phyloP scores from a whole-genome alignment of 2,113 vertebrate genomes.

The Boulengeromyrus knoepffleri region DNA sequence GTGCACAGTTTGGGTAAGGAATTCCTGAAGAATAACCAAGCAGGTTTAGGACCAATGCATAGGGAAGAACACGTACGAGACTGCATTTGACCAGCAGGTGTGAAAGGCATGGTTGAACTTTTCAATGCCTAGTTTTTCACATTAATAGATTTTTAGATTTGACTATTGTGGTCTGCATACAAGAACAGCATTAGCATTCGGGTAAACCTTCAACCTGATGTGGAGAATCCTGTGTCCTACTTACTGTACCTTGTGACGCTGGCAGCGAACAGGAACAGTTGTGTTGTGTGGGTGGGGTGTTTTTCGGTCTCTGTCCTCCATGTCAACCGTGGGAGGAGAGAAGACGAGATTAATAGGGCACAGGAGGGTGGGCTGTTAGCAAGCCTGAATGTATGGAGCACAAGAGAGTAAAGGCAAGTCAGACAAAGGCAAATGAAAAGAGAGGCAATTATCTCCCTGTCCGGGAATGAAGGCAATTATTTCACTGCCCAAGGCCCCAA shows the following conservation, averaged over 20 bases:
- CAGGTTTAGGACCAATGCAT: not conserved
- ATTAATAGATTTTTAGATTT: not conserved
- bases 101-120: not conserved
- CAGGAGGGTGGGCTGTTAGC: not conserved
- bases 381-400: not conserved
- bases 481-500: constrained; percentile 17
- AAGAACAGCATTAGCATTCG: not conserved
- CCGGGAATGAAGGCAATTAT: constrained; percentile 25
- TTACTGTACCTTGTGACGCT: not conserved
- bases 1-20: not conserved
- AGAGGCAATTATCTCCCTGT: constrained; percentile 6
- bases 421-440: not conserved
- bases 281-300: not conserved
- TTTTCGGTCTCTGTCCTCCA: constrained; percentile 1
- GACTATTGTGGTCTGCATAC: not conserved
- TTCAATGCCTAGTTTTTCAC: not conserved
- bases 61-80: not conserved
- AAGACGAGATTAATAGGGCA: not conserved
- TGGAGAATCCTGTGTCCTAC: not conserved
- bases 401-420: not conserved
- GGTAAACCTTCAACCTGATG: not conserved
- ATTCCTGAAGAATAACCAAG: not conserved
- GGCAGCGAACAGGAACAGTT: not conserved
- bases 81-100: not conserved
- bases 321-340: constrained; percentile 6